Evolutionary conservation across 2,113 vertebrate genomes (phyloP), one percentile per base, ranked within the genome.

Genomic region (Sorex araneus): DNA sequence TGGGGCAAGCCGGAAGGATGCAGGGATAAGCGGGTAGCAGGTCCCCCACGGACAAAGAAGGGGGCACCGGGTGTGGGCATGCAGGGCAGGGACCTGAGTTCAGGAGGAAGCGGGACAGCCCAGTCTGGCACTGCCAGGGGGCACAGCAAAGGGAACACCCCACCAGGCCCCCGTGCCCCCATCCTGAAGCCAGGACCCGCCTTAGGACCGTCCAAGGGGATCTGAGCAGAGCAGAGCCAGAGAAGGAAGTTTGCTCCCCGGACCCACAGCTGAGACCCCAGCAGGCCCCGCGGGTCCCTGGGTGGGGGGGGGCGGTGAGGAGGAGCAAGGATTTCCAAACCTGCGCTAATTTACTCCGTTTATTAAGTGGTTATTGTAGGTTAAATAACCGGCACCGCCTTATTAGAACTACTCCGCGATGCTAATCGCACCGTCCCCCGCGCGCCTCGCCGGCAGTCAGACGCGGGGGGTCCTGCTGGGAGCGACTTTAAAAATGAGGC

Each of bases 341-440:
- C 64, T 79, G 57, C 18, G 23, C 95, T 95, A 89, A 97, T 95
- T 92, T 23, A 83, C 89, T 85, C 75, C 92, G 83, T 93, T 97
- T 97, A 94, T 96, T 96, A 95, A 89, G 90, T 74, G 84, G 88
- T 96, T 95, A 97, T 89, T 94, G 92, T 90, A 87, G 94, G 95
- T 98, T 97, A 97, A 97, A 95, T 97, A 97, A 98, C 93, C 95
- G 94, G 86, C 95, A 90, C 92, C 81, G 90, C 81, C 92, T 96
- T 96, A 96, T 97, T 97, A 95, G 88, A 96, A 94, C 45, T 90
- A 87, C 94, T 97, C 92, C 70, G 91, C 83, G 75, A 71, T 81
- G 88, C 94, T 94, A 96, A 97, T 94, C 96, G 74, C 90, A 54
- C 4, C 21, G 81, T 23, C 90, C 83, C 9, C 9, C 60, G 95